Evolutionary conservation across 2,113 vertebrate genomes (phyloP), one percentile per base, ranked within the genome.

Genomic region (Euleptes europaea): DNA sequence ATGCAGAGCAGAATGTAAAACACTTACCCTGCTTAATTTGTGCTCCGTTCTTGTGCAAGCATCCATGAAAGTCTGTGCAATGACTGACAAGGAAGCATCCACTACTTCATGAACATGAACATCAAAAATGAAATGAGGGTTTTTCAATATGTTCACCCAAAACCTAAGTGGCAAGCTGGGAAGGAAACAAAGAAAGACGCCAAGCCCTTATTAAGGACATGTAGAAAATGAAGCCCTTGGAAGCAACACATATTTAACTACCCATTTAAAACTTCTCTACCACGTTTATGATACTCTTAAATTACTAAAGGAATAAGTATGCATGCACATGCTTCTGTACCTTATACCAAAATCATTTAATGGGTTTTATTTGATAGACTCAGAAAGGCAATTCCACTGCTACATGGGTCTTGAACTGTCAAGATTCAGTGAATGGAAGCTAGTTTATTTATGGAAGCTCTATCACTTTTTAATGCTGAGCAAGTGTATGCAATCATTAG

Each of bases 91-190:
- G 35, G 98, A 99, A 78, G 98, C 98, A 49, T 99, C 99, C 89
- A 99, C 98, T 92, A 99, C 98, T 95, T 99, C 98, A 0, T 98
- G 97, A 93, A 99, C 98, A 0, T 99, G 98, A 83, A 99, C 98
- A 9, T 99, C 98, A 0, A 99, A 99, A 93, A 97, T 99, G 96
- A 99, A 99, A 89, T 99, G 98, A 1, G 99, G 99, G 89, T 99
- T 99, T 97, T 99, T 99, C 92, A 99, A 95, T 86, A 99, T 99
- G 96, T 99, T 99, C 90, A 99, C 99, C 99, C 99, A 99, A 96
- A 99, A 99, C 70, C 98, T 96, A 78, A 99, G 96, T 0, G 99
- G 98, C 80, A 99, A 95, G 88, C 99, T 99, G 95, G 35, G 89
- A 90, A 92, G 40, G 33, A 85, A 87, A 86, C 84, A 79, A 67